A percentile compares a stretch with the other conserved stretches of the same genome.
These are phyloP conservation scores for Apogon talboti DNA, from an alignment of 2,797 vertebrate species.

Conservation along the genomic window DNA sequence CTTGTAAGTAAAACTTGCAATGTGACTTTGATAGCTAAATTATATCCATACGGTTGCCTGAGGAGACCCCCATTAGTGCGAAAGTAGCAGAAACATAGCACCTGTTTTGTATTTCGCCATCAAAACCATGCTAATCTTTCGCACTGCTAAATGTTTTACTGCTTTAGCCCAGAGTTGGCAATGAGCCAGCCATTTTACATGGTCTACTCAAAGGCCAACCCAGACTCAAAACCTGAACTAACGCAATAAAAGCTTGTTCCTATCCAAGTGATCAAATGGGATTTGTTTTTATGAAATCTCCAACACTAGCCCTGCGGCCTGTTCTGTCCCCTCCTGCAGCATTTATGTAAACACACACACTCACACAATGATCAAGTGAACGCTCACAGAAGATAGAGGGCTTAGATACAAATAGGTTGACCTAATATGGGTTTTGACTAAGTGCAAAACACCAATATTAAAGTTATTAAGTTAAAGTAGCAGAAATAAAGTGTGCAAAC, in stretches of 20 bases:
- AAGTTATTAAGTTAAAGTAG: slow-evolving; percentile 8
- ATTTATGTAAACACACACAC: slow-evolving; percentile 55
- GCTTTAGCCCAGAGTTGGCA: slow-evolving; percentile 41
- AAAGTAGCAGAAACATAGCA: slow-evolving; percentile 54
- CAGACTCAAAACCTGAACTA: slow-evolving; percentile 49
- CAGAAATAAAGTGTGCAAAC: slow-evolving; percentile 25
- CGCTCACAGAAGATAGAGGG: slow-evolving; percentile 13
- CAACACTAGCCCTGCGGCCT: slow-evolving; percentile 62
- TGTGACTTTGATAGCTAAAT: slow-evolving; percentile 45
- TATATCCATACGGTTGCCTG: slow-evolving; percentile 42
- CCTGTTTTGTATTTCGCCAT: slow-evolving; percentile 67
- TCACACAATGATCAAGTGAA: slow-evolving; percentile 32
- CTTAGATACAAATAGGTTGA: slow-evolving; percentile 23
- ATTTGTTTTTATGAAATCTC: slow-evolving; percentile 71
- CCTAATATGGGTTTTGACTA: slow-evolving; percentile 51
- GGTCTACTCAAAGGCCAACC: slow-evolving; percentile 38
- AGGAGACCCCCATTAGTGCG: slow-evolving; percentile 42
- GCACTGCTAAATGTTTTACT: slow-evolving; percentile 61
- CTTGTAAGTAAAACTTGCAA: slow-evolving; percentile 40
- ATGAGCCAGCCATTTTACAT: slow-evolving; percentile 51
- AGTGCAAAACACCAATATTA: slow-evolving; percentile 24
- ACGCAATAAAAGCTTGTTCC: slow-evolving; percentile 58
- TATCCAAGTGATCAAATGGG: slow-evolving; percentile 66
- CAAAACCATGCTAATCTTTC: slow-evolving; percentile 60
- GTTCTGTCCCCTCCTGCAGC: slow-evolving; percentile 69